phyloP scores from a whole-genome alignment of 2,797 vertebrate genomes.

The Atherinosoma microstoma region DNA sequence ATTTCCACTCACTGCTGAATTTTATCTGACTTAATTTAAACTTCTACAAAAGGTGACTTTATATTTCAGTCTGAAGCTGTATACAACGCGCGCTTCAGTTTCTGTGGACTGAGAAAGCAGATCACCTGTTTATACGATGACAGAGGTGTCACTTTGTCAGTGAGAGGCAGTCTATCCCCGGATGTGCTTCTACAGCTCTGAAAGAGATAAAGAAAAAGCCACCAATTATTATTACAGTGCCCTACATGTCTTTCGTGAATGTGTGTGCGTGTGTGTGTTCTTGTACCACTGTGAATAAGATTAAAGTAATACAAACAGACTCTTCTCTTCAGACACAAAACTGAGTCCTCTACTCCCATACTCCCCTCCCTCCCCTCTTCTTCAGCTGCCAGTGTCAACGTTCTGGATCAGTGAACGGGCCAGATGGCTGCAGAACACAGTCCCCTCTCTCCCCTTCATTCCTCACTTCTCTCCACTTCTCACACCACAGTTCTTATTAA shows the following conservation, averaged over 20 bases:
- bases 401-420: conserved; percentile 83
- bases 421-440: conserved; percentile 81
- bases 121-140: conserved; percentile 20
- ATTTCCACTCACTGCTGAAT: not conserved
- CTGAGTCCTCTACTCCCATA: conserved; percentile 49
- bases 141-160: conserved; percentile 16
- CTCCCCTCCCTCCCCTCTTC: conserved; percentile 62
- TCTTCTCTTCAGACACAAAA: conserved; percentile 60
- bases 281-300: conserved; percentile 50
- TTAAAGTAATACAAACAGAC: conserved; percentile 61
- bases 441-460: conserved; percentile 48
- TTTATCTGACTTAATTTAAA: conserved; percentile 23
- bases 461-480: conserved; percentile 33
- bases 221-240: conserved; percentile 25
- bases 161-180: conserved; percentile 20
- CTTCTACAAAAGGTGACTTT: conserved; percentile 19
- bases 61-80: conserved; percentile 3
- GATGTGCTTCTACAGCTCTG: conserved; percentile 17
- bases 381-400: conserved; percentile 78
- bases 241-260: conserved; percentile 29
- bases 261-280: conserved; percentile 3
- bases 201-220: conserved; percentile 31
- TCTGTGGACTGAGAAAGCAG: conserved; percentile 14
- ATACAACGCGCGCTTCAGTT: conserved; percentile 16
- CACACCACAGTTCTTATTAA: conserved; percentile 37